phyloP scores from a whole-genome alignment of 2,888 invertebrate genomes.

The Flexamia atlantica region DNA sequence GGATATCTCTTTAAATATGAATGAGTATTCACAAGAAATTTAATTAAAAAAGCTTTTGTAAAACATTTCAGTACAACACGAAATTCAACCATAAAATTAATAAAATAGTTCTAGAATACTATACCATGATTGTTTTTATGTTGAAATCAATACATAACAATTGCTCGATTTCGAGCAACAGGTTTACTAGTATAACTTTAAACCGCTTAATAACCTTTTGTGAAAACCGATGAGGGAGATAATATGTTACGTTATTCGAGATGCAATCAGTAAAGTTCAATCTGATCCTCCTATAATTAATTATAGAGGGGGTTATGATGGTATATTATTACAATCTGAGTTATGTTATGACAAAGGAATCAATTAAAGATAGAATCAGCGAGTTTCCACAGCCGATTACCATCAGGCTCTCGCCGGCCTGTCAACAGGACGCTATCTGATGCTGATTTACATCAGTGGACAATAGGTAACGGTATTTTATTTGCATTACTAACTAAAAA shows the following conservation, averaged over 20 bases:
- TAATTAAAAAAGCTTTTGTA: too few species aligned
- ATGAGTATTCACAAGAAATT: too few species aligned
- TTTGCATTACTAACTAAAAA: too few species aligned
- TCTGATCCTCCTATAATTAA: slow-evolving; percentile 6
- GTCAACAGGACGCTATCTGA: background rate
- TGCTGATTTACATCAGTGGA: background rate
- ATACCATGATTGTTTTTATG: too few species aligned
- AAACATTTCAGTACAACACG: too few species aligned
- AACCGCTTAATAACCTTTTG: background rate
- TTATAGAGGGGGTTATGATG: background rate
- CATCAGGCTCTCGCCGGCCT: background rate
- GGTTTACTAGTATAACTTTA: too few species aligned
- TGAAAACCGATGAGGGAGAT: background rate
- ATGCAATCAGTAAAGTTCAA: slow-evolving; percentile 34
- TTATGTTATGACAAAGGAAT: slow-evolving; percentile 35
- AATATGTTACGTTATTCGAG: background rate
- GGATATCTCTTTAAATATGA: too few species aligned
- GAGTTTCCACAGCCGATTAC: background rate
- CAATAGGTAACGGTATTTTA: too few species aligned
- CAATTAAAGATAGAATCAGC: slow-evolving; percentile 23
- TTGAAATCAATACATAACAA: too few species aligned
- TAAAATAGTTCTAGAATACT: too few species aligned
- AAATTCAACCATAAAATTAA: too few species aligned
- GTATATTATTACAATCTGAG: slow-evolving; percentile 15
- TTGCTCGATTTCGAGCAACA: too few species aligned